Conservation (phyloP, 1,140 invertebrate species). For the Drosophila obscura region DNA sequence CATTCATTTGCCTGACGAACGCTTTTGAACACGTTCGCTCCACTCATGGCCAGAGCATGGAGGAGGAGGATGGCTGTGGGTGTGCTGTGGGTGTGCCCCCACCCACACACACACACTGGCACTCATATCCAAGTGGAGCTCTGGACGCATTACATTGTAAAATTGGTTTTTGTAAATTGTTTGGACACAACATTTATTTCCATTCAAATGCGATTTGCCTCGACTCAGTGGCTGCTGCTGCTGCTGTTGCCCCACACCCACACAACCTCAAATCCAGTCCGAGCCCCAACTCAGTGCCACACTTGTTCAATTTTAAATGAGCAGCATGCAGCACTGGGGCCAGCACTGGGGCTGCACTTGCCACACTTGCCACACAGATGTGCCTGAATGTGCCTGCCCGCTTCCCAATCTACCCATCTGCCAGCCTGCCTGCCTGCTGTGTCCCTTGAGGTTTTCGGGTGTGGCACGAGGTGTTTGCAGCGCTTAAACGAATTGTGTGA, state of each 20-base stretch:
- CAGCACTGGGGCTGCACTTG: constrained; percentile 50
- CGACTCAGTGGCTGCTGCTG: constrained; percentile 37
- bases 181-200: constrained; percentile 80
- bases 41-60: constrained; percentile 1
- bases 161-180: constrained; percentile 80
- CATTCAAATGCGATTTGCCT: constrained; percentile 78
- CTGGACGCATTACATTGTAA: constrained; percentile 75
- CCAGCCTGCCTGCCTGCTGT: constrained; percentile 14
- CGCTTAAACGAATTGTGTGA: constrained; percentile 75
- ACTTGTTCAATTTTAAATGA: constrained; percentile 78
- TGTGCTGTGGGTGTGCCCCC: background rate
- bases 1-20: constrained; percentile 61
- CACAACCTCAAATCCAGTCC: too few species aligned
- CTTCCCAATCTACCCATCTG: background rate
- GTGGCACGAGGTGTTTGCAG: constrained; percentile 61
- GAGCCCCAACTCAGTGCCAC: constrained; percentile 1
- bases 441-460: constrained; percentile 61
- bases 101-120: constrained; percentile 26
- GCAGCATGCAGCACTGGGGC: constrained; percentile 42
- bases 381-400: background rate
- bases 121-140: constrained; percentile 26
- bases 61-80: background rate
- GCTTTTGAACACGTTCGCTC: constrained; percentile 69
- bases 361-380: constrained; percentile 19
- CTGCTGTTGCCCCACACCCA: constrained; percentile 7